These are phyloP conservation scores for Telenomus remus DNA, from an alignment of 1,140 invertebrate species.

Conservation along the genomic window DNA sequence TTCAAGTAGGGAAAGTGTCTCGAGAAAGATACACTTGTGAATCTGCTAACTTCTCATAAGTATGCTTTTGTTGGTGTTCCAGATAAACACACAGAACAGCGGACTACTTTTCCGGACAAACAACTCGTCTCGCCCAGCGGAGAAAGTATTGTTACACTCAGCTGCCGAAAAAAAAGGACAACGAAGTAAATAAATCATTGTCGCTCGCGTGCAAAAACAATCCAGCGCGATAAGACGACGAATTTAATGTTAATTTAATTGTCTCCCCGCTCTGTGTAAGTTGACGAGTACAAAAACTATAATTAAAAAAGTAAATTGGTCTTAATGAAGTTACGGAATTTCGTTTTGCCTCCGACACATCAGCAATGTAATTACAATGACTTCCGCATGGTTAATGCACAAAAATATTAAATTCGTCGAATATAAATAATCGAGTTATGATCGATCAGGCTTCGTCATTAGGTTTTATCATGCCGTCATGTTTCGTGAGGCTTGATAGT, in stretches of 20 bases:
- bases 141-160: background rate
- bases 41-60: slow-evolving; percentile 41
- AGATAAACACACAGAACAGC: slow-evolving; percentile 27
- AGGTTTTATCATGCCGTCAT: slow-evolving; percentile 8
- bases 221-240: too few relatives aligned
- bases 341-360: too few relatives aligned
- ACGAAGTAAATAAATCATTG: too few relatives aligned
- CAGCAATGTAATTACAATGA: background rate
- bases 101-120: slow-evolving; percentile 30
- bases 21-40: slow-evolving; percentile 46
- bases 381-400: background rate
- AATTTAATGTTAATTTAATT: too few relatives aligned
- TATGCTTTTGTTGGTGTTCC: slow-evolving; percentile 32
- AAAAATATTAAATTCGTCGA: background rate
- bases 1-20: slow-evolving; percentile 32
- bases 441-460: slow-evolving; percentile 18
- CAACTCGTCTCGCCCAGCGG: slow-evolving; percentile 2
- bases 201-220: too few relatives aligned
- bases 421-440: slow-evolving; percentile 1
- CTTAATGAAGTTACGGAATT: too few relatives aligned
- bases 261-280: too few relatives aligned
- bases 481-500: slow-evolving; percentile 26
- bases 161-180: too few relatives aligned
- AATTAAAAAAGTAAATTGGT: too few relatives aligned
- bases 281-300: too few relatives aligned